Evolutionary conservation across 2,113 vertebrate species (phyloP).

Genomic region (Echinops telfairi): DNA sequence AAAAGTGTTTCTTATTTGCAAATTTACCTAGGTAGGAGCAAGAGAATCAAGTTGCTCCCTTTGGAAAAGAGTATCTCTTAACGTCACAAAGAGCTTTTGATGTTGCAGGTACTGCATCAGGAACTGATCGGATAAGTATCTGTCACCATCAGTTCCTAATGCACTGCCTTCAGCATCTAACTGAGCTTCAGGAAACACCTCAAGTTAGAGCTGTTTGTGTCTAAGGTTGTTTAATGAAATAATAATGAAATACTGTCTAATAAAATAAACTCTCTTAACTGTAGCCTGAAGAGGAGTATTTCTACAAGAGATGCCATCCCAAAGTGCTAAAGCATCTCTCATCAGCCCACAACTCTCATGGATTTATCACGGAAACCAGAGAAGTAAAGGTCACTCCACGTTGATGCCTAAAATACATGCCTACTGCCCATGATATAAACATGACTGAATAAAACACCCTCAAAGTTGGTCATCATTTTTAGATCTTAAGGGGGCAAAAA

Average conservation of each 20-base stretch:
- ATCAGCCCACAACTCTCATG: background rate
- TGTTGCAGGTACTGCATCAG: constrained; percentile 99
- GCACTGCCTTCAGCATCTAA: constrained; percentile 99
- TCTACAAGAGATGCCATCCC: constrained; percentile 2
- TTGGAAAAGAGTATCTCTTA: constrained; percentile 30
- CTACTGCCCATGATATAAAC: constrained; percentile 36
- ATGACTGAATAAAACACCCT: constrained; percentile 51
- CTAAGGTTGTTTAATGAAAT: constrained; percentile 43
- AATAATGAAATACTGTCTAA: background rate
- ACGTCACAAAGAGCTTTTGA: constrained; percentile 89
- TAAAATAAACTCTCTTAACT: constrained; percentile 57
- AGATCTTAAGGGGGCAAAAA: constrained; percentile 25
- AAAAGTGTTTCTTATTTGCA: constrained; percentile 52
- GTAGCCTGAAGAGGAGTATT: constrained; percentile 36
- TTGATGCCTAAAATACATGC: constrained; percentile 1
- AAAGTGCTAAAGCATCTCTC: constrained; percentile 6
- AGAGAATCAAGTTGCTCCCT: background rate
- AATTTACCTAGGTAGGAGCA: constrained; percentile 30
- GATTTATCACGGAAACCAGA: constrained; percentile 25
- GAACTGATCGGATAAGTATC: constrained; percentile 97
- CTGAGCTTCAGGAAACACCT: constrained; percentile 86
- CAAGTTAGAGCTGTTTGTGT: constrained; percentile 7
- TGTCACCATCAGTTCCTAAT: constrained; percentile 96
- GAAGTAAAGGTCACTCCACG: background rate
- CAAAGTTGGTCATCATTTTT: constrained; percentile 46